Evolutionary conservation across 2,113 vertebrate genomes (phyloP), one percentile per base, ranked within the genome.

Genomic region (Eurystomus gularis): DNA sequence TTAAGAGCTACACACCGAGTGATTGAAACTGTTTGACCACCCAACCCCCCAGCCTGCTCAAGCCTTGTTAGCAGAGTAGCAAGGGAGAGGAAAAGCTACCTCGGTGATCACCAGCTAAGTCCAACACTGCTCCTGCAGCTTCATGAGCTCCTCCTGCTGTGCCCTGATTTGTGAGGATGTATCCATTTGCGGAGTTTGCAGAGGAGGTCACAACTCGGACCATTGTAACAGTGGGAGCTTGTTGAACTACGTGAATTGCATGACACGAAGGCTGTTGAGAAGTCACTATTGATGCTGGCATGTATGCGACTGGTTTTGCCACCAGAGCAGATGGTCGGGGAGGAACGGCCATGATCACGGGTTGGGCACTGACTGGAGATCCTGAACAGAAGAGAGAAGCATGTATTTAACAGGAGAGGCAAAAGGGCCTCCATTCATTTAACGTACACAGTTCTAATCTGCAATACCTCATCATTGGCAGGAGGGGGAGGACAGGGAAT

Each of bases 341-440:
- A n/a, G 99, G 99, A 62, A 99, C 98, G 2, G 99, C 98, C 99
- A 99, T 99, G 96, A 99, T 99, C 91, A 99, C 99, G 1, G 98
- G 99, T 97, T 99, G 99, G 82, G 98, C 97, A 37, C 99, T 99
- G 93, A 99, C 99, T 4, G 99, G 99, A 58, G 99, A 99, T 23
- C 99, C 99, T 99, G 90, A 3, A 28, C 2, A 39, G 58, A 49
- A 79, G 35, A 39, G 55, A 93, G 42, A 91, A 52, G 68, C 15
- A 72, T 2, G 25, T 0, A 3, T 94, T n/a, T 73, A 96, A 69
- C 2, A 87, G 58, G 18, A 88, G 39, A 90, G 18, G 54, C 12
- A 83, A 83, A 72, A 82, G 73, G 37, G 48, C 3, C 9, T n/a
- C 33, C 3, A 13, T 17, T 77, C 29, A 33, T 81, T 76, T 86